A percentile compares a stretch with the other conserved stretches of the same genome.
Conservation (phyloP, 2,797 vertebrate genomes). For the Diplodus sargus region DNA sequence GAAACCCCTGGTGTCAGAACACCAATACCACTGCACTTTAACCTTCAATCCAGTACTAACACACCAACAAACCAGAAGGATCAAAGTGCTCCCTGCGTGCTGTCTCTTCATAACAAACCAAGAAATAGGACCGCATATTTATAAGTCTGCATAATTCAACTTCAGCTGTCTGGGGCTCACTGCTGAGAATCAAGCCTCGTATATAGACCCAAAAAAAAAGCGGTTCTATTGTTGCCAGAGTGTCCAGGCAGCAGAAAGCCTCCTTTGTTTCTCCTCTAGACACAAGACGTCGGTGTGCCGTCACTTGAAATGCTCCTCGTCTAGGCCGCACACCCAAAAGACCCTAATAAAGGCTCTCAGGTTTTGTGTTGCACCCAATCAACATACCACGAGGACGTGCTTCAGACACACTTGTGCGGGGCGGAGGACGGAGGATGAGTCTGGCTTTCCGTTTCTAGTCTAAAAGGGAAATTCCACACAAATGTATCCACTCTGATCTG, state of each 20-base stretch:
- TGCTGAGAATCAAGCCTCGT: conserved; percentile 29
- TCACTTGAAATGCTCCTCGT: conserved; percentile 71
- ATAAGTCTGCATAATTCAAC: not conserved
- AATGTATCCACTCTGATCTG: conserved; percentile 46
- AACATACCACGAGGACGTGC: conserved; percentile 50
- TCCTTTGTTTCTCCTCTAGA: conserved; percentile 74
- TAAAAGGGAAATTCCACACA: conserved; percentile 59
- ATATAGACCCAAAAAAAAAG: conserved; percentile 12
- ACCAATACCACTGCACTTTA: conserved; percentile 31
- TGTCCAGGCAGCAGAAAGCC: conserved; percentile 60
- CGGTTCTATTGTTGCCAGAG: conserved; percentile 58
- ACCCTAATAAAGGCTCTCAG: conserved; percentile 66
- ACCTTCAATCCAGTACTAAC: conserved; percentile 17
- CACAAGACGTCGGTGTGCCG: conserved; percentile 62
- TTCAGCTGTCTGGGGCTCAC: conserved; percentile 8
- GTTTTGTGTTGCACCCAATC: conserved; percentile 74
- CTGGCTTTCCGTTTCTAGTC: conserved; percentile 25
- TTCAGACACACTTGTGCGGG: conserved; percentile 60
- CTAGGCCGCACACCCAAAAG: conserved; percentile 62
- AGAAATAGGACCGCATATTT: not conserved
- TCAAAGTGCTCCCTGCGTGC: not conserved
- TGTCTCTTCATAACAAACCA: not conserved
- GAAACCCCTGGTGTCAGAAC: conserved; percentile 21
- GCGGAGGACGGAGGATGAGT: conserved; percentile 34
- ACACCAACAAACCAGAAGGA: conserved; percentile 16